Conservation (phyloP, 2,113 vertebrate genomes). For the Brachypodius melanocephalos region DNA sequence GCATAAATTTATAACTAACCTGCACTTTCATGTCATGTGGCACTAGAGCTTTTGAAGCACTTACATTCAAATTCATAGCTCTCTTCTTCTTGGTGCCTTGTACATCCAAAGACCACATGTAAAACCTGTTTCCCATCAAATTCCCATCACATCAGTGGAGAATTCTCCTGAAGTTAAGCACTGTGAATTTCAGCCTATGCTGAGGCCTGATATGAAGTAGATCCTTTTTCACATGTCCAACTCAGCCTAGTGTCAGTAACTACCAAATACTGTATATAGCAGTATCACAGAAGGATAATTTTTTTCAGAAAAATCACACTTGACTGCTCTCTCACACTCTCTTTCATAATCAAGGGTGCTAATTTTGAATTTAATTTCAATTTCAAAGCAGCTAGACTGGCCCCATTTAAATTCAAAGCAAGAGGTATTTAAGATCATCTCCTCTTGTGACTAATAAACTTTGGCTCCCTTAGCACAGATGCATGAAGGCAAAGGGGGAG, state of each 20-base stretch:
- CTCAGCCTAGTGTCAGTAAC: background rate
- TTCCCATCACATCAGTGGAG: fast-evolving
- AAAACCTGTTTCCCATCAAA: background rate
- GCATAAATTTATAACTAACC: background rate
- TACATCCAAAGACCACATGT: background rate
- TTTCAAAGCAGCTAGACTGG: conserved; percentile 38
- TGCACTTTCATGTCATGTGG: background rate
- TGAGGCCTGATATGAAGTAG: background rate
- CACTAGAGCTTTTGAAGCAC: background rate
- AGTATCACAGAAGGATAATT: background rate
- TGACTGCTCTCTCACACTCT: background rate
- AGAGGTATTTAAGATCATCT: conserved; percentile 35
- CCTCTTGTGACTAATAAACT: conserved; percentile 54
- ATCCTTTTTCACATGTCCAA: background rate
- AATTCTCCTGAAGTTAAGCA: background rate
- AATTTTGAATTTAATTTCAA: conserved; percentile 51
- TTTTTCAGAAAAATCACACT: conserved; percentile 1
- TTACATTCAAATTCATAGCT: fast-evolving
- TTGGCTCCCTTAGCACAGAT: conserved; percentile 26
- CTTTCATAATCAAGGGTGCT: conserved; percentile 17
- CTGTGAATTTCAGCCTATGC: background rate
- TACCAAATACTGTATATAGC: background rate
- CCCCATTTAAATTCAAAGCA: conserved; percentile 37
- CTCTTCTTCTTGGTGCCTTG: background rate
- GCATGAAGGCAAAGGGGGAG: background rate